A percentile compares a stretch with the other conserved stretches of the same genome.
Conservation (phyloP, 2,888 invertebrate species). For the Pilophorus perplexus region DNA sequence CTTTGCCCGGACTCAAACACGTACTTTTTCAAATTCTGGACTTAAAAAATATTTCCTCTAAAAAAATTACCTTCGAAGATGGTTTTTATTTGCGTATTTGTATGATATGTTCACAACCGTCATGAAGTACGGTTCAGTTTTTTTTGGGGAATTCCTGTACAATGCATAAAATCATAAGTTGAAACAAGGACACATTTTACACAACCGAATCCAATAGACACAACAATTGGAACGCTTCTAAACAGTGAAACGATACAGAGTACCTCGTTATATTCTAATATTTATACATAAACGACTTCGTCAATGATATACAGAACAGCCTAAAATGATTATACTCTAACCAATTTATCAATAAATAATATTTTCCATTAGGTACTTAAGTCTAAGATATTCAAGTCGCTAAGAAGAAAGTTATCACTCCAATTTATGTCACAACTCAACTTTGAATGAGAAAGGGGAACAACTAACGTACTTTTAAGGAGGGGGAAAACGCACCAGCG, state of each 20-base stretch:
- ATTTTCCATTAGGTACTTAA: neutral
- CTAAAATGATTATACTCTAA: conserved; percentile 12
- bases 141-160: too few relatives aligned
- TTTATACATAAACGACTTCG: neutral
- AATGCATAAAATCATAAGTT: too few relatives aligned
- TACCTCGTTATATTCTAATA: neutral
- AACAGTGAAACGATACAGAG: conserved; percentile 13
- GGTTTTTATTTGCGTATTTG: conserved; percentile 1
- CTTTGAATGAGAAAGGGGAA: neutral
- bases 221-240: too few relatives aligned
- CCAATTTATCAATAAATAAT: conserved; percentile 5
- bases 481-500: too few relatives aligned
- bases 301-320: conserved; percentile 3
- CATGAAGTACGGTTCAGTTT: neutral
- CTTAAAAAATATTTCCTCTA: conserved; percentile 3
- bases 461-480: too few relatives aligned
- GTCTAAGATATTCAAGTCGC: conserved; percentile 1
- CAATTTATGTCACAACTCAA: conserved; percentile 1
- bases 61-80: conserved; percentile 12
- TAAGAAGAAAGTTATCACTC: conserved; percentile 2
- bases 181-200: conserved; percentile 7
- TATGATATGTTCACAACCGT: conserved; percentile 23
- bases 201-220: neutral
- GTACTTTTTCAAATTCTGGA: neutral
- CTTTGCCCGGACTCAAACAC: too few relatives aligned